phyloP scores from a whole-genome alignment of 2,888 invertebrate genomes.

The Macrosoma leucophasiata region DNA sequence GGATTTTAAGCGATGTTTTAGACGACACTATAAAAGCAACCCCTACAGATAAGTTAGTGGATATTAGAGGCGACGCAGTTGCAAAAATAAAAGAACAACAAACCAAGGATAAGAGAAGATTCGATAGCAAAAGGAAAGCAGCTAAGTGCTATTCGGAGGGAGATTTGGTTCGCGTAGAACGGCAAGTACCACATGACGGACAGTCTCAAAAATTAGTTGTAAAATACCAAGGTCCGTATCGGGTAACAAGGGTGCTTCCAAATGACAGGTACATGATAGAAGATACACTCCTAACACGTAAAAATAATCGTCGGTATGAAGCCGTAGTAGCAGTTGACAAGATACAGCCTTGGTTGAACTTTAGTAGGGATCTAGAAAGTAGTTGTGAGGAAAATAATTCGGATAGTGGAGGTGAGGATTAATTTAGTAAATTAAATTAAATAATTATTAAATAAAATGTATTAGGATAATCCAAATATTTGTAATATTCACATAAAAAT shows the following conservation, averaged over 20 bases:
- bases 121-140: conserved; percentile 14
- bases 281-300: conserved; percentile 9
- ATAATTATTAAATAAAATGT: conserved; percentile 1
- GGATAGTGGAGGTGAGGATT: neutral
- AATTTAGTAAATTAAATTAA: neutral
- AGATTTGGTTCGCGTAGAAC: conserved; percentile 17
- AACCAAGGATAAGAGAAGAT: conserved; percentile 14
- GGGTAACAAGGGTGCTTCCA: conserved; percentile 11
- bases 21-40: conserved; percentile 3
- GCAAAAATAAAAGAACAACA: conserved; percentile 12
- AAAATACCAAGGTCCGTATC: conserved; percentile 21
- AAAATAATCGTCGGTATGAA: conserved; percentile 13
- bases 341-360: conserved; percentile 8
- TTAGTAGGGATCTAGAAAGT: conserved; percentile 3
- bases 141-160: conserved; percentile 12
- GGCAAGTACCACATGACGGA: conserved; percentile 18
- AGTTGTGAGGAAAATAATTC: conserved; percentile 3
- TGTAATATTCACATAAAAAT: neutral
- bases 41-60: neutral
- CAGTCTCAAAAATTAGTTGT: conserved; percentile 19
- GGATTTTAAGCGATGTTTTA: conserved; percentile 6
- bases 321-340: conserved; percentile 16
- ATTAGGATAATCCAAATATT: conserved; percentile 1
- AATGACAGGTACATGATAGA: conserved; percentile 11
- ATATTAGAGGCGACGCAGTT: conserved; percentile 5